These are phyloP conservation scores for Andrena bicolor DNA, from an alignment of 2,888 invertebrate genomes.

Conservation along the genomic window DNA sequence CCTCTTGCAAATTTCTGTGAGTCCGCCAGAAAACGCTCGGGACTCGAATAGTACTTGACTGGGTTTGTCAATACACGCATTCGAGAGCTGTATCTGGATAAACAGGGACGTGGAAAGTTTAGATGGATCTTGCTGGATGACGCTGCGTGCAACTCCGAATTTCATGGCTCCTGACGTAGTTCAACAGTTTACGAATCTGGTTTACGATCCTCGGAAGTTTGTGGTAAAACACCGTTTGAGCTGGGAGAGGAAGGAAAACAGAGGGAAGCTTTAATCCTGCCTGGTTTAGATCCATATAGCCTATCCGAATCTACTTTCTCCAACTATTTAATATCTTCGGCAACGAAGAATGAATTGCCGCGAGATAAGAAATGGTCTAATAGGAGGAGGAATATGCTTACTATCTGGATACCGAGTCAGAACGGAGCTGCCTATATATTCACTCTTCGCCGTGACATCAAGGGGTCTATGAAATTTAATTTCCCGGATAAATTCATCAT, in stretches of 20 bases:
- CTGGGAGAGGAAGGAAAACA: conserved; percentile 3
- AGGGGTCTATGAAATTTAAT: conserved; percentile 68
- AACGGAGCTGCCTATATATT: not conserved
- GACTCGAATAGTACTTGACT: not conserved
- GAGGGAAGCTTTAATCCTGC: not conserved
- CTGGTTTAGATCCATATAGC: not conserved
- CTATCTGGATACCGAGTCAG: conserved; percentile 41
- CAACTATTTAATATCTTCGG: not conserved
- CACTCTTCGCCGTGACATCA: conserved; percentile 24
- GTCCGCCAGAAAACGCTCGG: not conserved
- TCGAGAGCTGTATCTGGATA: conserved; percentile 11
- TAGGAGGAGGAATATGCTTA: conserved; percentile 48
- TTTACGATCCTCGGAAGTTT: conserved; percentile 53
- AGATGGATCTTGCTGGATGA: conserved; percentile 21
- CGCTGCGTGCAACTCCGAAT: conserved; percentile 45
- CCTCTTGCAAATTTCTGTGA: too few relatives aligned
- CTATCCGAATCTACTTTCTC: not conserved
- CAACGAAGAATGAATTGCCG: not conserved
- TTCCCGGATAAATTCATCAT: conserved; percentile 71
- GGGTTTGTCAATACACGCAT: not conserved
- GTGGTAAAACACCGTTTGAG: conserved; percentile 33
- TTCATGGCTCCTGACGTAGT: conserved; percentile 45
- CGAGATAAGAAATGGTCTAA: not conserved
- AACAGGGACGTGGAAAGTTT: conserved; percentile 42
- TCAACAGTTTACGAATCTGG: conserved; percentile 60